Evolutionary conservation across 2,113 vertebrate genomes (phyloP).

Genomic region (Jacana jacana): DNA sequence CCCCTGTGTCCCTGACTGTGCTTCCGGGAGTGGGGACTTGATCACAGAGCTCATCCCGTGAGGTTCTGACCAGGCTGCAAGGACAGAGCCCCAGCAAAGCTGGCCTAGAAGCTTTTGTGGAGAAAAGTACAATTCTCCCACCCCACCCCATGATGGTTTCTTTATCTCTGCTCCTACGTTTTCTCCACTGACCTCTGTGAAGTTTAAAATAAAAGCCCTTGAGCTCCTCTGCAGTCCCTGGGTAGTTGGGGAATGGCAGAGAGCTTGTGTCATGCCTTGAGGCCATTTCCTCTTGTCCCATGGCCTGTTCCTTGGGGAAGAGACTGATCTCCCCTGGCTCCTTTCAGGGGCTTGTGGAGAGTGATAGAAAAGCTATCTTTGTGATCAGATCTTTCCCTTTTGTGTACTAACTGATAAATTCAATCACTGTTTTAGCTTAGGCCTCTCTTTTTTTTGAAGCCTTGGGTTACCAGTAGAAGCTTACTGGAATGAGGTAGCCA

Average conservation of each 20-base stretch:
- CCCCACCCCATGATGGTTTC: not conserved
- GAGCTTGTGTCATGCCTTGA: not conserved
- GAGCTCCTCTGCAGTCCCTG: not conserved
- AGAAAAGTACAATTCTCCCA: not conserved
- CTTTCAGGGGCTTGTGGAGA: not conserved
- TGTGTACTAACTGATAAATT: not conserved
- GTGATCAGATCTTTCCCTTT: not conserved
- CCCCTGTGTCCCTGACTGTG: fast-evolving
- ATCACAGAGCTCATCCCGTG: fast-evolving
- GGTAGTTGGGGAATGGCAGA: not conserved
- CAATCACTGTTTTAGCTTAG: not conserved
- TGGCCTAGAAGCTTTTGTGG: not conserved
- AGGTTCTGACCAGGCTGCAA: not conserved
- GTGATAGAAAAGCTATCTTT: not conserved
- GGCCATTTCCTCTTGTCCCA: not conserved
- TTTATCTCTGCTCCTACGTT: not conserved
- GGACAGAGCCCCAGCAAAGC: not conserved
- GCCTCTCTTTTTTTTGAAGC: not conserved
- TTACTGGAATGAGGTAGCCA: fast-evolving
- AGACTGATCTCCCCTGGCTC: not conserved
- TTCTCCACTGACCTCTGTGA: not conserved
- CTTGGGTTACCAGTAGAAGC: not conserved
- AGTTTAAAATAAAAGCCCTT: not conserved
- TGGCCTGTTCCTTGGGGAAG: not conserved
- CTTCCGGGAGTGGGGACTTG: not conserved